Conservation (phyloP, 2,888 invertebrate species). For the Galeruca laticollis region DNA sequence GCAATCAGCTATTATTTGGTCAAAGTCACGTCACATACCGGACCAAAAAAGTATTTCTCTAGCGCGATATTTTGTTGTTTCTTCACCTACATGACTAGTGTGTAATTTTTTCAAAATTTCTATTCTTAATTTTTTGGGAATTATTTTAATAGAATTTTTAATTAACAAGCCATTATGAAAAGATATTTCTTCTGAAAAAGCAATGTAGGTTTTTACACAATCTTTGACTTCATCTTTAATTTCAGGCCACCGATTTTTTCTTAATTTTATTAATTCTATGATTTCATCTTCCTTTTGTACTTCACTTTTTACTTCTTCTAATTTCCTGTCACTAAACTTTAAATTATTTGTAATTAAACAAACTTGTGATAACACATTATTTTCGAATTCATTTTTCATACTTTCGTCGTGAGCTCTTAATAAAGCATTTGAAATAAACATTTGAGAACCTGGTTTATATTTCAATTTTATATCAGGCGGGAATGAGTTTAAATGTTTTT, state of each 20-base stretch:
- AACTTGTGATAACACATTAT: too few relatives aligned
- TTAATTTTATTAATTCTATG: conserved; percentile 7
- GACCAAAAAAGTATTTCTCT: background rate
- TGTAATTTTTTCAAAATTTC: background rate
- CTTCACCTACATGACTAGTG: background rate
- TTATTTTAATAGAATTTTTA: conserved; percentile 6
- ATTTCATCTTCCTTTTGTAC: conserved; percentile 11
- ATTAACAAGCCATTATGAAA: background rate
- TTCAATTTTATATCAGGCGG: conserved; percentile 7
- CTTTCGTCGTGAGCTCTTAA: too few relatives aligned
- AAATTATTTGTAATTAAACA: background rate
- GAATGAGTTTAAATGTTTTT: conserved; percentile 10
- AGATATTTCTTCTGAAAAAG: conserved; percentile 7
- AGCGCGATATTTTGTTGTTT: background rate
- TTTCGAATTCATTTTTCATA: conserved; percentile 3
- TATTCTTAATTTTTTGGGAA: conserved; percentile 8
- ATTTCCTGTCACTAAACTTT: background rate
- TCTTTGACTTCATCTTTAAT: conserved; percentile 7
- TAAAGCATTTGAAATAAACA: too few relatives aligned
- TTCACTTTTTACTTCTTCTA: conserved; percentile 5
- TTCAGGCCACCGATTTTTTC: conserved; percentile 5
- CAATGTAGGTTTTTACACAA: too few relatives aligned
- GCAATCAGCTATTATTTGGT: too few relatives aligned
- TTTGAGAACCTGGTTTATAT: conserved; percentile 13
- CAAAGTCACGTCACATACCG: background rate